These are phyloP conservation scores for Apogon talboti DNA, from an alignment of 2,797 vertebrate species.

Conservation along the genomic window DNA sequence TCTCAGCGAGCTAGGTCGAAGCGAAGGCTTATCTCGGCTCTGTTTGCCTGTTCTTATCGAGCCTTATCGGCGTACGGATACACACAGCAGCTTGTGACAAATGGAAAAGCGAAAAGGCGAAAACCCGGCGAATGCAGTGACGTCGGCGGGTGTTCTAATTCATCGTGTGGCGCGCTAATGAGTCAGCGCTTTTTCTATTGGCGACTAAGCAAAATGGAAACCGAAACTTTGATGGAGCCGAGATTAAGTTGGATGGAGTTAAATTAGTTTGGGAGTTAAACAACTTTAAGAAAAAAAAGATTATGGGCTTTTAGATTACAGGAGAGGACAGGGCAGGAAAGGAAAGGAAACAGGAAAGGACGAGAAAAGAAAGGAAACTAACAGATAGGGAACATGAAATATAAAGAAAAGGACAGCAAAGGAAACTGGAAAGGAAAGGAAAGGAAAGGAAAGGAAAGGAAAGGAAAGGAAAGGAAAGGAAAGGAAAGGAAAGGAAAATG, in stretches of 20 bases:
- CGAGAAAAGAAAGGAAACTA: neutral
- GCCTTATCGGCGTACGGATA: slow-evolving; percentile 37
- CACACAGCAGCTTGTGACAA: slow-evolving; percentile 35
- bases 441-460: neutral
- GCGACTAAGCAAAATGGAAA: slow-evolving; percentile 19
- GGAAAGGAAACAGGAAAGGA: neutral
- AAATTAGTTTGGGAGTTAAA: slow-evolving; percentile 9
- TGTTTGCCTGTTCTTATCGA: slow-evolving; percentile 52
- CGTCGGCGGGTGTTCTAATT: slow-evolving; percentile 8
- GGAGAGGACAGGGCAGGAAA: neutral
- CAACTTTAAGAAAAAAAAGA: neutral
- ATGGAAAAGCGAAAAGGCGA: slow-evolving; percentile 41
- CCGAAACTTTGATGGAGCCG: slow-evolving; percentile 1
- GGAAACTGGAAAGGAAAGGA: no score
- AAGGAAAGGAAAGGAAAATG: no score
- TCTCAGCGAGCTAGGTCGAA: slow-evolving; percentile 44
- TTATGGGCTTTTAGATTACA: neutral
- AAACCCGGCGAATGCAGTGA: slow-evolving; percentile 1
- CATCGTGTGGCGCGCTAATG: slow-evolving; percentile 9
- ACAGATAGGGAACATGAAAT: no score
- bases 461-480: neutral
- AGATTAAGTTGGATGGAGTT: slow-evolving; percentile 4
- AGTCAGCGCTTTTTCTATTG: slow-evolving; percentile 33
- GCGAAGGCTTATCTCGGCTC: slow-evolving; percentile 57
- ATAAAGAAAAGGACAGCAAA: neutral